phyloP scores from a whole-genome alignment of 2,113 vertebrate species.

The Leuciscus idus region DNA sequence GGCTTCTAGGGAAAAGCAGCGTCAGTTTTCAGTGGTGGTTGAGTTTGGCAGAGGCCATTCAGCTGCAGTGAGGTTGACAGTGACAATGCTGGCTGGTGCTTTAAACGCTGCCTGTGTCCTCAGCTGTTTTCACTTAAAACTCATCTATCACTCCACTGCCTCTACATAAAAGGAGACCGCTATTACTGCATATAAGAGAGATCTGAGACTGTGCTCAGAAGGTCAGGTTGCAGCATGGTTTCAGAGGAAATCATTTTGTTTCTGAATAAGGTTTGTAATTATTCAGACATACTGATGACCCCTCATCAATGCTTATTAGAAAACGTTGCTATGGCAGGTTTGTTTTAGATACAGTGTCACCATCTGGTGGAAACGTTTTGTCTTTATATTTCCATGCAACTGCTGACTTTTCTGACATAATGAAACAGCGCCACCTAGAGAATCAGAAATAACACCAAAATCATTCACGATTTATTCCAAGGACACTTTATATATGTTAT shows the following conservation, averaged over 20 bases:
- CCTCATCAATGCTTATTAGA: background rate
- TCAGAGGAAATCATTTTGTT: background rate
- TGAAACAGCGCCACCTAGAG: conserved; percentile 30
- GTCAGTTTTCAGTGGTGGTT: background rate
- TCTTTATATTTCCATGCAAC: background rate
- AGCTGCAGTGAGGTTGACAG: conserved; percentile 14
- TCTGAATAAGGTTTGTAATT: background rate
- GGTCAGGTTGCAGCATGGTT: background rate
- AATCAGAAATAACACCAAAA: background rate
- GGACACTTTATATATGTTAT: background rate
- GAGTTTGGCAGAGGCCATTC: conserved; percentile 21
- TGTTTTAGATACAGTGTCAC: background rate
- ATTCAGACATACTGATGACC: background rate
- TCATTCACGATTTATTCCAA: too few species aligned
- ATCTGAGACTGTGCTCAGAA: background rate
- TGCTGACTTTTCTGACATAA: background rate
- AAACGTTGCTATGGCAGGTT: background rate
- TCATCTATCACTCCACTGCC: conserved; percentile 37
- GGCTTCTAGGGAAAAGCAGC: background rate
- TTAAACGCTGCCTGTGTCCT: conserved; percentile 28
- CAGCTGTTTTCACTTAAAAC: conserved; percentile 32
- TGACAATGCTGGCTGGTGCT: conserved; percentile 14
- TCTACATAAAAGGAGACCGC: conserved; percentile 4
- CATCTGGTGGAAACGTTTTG: background rate
- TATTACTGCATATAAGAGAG: background rate